Evolutionary conservation across 2,113 vertebrate species (phyloP), one percentile per base, ranked within the genome.

Genomic region (Entelurus aequoreus): DNA sequence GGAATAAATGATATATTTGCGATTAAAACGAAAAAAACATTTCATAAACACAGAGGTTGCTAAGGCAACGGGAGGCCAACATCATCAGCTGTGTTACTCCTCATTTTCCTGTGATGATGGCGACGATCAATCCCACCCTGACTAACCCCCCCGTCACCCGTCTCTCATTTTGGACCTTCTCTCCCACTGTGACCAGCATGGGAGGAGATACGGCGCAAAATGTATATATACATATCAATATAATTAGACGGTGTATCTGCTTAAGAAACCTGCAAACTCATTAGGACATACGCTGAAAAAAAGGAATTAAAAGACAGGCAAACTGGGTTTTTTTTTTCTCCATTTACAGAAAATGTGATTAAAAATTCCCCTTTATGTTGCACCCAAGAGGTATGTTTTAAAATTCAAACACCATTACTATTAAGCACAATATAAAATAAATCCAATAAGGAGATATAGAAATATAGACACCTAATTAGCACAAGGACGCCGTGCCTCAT

Each of bases 371-470:
- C 87, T 90, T 91, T 89, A 90, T 90, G 89, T 89, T 73, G 77
- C 78, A 89, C 89, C 87, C 87, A 86, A 85, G 90, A 92, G 88
- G 88, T 89, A 88, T 84, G 79, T 87, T 90, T 90, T 86, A 88
- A 90, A 90, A 90, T 89, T 84, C 87, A 90, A 87, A 88, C 88
- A 88, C 78, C 87, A 86, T 88, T 90, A 90, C 89, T 87, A 88
- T 88, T 86, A 85, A 87, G 88, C 81, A 90, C 84, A 87, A 84
- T 87, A 80, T 86, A 86, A 88, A 88, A 89, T 86, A 85, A 86
- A 88, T 89, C 80, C 73, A 87, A 87, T 90, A 87, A 85, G 61
- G 75, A 87, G 88, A 88, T 86, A 86, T 80, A 84, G 86, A 87
- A 88, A 90, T 87, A 84, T 87, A 87, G 86, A 90, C 87, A 84